Evolutionary conservation across 2,797 vertebrate species (phyloP).

Genomic region (Pelodytes ibericus): DNA sequence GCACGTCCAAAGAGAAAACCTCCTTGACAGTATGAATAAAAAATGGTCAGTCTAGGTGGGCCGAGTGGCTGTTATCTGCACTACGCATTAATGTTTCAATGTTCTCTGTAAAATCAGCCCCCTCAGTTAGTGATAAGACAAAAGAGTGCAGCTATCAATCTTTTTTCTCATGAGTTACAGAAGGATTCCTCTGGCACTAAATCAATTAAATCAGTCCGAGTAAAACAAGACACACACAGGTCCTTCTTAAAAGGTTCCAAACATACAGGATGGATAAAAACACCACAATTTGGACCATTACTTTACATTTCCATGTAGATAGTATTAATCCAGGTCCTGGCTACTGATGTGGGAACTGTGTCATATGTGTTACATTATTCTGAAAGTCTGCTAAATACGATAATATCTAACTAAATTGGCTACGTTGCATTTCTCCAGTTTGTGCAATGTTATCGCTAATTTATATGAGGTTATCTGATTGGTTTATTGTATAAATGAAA

Average conservation of each 20-base stretch:
- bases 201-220: constrained; percentile 41
- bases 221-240: constrained; percentile 18
- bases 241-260: not conserved
- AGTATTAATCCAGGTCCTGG: too few relatives aligned
- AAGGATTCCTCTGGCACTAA: constrained; percentile 41
- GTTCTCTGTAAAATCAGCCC: constrained; percentile 37
- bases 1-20: constrained; percentile 5
- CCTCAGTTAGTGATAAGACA: constrained; percentile 40
- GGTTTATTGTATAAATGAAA: too few relatives aligned
- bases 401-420: too few relatives aligned
- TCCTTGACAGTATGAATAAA: constrained; percentile 44
- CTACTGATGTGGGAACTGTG: too few relatives aligned
- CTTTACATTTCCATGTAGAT: too few relatives aligned
- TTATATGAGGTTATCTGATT: too few relatives aligned
- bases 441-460: too few relatives aligned
- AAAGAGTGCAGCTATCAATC: constrained; percentile 45
- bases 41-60: constrained; percentile 47
- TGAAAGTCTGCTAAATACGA: too few relatives aligned
- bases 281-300: too few relatives aligned
- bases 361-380: too few relatives aligned
- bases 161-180: constrained; percentile 37
- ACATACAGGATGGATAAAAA: too few relatives aligned
- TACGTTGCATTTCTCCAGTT: too few relatives aligned
- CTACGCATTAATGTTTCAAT: constrained; percentile 43
- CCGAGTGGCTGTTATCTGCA: constrained; percentile 45